Conservation (phyloP, 2,888 invertebrate species). For the Autographa pulchrina region DNA sequence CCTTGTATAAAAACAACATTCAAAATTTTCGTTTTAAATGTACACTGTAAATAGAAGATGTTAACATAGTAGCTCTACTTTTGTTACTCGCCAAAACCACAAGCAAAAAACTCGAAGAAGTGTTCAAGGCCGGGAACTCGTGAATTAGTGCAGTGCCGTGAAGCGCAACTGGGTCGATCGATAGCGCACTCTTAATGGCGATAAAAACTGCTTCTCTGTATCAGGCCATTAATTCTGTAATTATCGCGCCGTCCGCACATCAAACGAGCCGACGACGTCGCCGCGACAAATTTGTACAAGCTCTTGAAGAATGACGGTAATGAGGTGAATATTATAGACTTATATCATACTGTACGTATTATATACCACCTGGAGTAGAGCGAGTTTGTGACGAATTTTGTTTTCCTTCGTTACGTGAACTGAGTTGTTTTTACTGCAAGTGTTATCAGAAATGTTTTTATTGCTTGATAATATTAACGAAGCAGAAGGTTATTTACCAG, state of each 20-base stretch:
- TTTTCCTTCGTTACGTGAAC: conserved; percentile 29
- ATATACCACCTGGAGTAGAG: conserved; percentile 48
- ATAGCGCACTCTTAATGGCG: conserved; percentile 79
- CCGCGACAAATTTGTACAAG: conserved; percentile 69
- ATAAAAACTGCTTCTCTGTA: conserved; percentile 80
- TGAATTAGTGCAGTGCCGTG: conserved; percentile 66
- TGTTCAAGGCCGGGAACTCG: conserved; percentile 74
- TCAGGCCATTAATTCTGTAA: conserved; percentile 80
- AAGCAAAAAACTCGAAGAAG: conserved; percentile 55
- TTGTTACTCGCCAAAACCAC: conserved; percentile 71
- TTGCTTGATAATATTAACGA: conserved; percentile 54
- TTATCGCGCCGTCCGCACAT: conserved; percentile 78
- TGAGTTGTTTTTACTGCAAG: conserved; percentile 37
- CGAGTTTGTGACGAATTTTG: conserved; percentile 32
- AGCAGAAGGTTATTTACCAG: conserved; percentile 21
- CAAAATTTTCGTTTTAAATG: not conserved
- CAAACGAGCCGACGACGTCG: conserved; percentile 78
- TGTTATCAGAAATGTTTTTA: conserved; percentile 44
- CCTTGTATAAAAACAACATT: conserved; percentile 7
- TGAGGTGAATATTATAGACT: conserved; percentile 60
- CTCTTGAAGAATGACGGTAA: conserved; percentile 62
- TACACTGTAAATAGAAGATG: conserved; percentile 27
- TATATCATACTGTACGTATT: conserved; percentile 34
- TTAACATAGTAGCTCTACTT: conserved; percentile 70
- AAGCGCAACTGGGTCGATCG: conserved; percentile 73